Percentiles rank a stretch among this genome's conserved stretches.
Conservation (phyloP, 2,113 vertebrate species). For the Corydoras sp. region DNA sequence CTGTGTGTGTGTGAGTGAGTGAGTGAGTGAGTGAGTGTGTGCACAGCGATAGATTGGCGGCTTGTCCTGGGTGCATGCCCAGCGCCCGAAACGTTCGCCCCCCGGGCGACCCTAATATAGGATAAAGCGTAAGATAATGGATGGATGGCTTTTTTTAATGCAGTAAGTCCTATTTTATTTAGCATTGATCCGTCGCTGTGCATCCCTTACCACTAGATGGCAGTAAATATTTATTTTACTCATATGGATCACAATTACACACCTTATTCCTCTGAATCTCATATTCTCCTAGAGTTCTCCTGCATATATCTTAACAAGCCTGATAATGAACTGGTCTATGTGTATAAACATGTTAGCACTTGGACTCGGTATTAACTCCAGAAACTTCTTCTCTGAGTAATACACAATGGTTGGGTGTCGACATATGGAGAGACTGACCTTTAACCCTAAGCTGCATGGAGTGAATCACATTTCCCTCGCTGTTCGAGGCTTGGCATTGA, state of each 20-base stretch:
- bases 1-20: too few relatives aligned
- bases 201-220: conserved; percentile 29
- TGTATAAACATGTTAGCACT: not conserved
- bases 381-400: too few relatives aligned
- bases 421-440: conserved; percentile 76
- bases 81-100: too few relatives aligned
- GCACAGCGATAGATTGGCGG: too few relatives aligned
- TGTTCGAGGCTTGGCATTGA: conserved; percentile 80
- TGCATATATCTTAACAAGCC: not conserved
- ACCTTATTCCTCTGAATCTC: not conserved
- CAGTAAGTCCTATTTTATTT: too few relatives aligned
- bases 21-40: too few relatives aligned
- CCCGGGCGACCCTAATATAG: too few relatives aligned
- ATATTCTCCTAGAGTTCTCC: not conserved
- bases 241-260: not conserved
- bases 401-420: not conserved
- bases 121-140: too few relatives aligned
- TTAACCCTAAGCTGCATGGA: conserved; percentile 79
- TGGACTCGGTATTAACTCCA: too few relatives aligned
- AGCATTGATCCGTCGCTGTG: too few relatives aligned
- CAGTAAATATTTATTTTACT: not conserved
- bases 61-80: too few relatives aligned
- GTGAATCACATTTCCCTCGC: conserved; percentile 74
- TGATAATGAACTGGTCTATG: not conserved
- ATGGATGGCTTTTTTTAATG: too few relatives aligned